phyloP scores from a whole-genome alignment of 2,113 vertebrate species.

The Ancistrus triradiatus region DNA sequence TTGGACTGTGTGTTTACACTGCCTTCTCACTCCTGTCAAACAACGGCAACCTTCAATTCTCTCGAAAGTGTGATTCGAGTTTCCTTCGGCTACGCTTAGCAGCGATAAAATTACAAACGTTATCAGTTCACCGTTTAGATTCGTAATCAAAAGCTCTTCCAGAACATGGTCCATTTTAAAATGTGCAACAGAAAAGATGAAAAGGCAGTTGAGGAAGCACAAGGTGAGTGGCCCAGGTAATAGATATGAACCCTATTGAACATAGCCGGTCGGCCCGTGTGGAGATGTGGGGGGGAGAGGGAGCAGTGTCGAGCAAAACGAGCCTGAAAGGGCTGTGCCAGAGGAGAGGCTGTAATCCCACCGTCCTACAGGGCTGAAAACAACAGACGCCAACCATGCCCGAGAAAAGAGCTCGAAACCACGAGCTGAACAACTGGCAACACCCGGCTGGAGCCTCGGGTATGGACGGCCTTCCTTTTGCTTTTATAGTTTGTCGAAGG shows the following conservation, averaged over 20 bases:
- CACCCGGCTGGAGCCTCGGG: not conserved
- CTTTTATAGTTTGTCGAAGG: too few species aligned
- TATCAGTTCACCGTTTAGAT: too few species aligned
- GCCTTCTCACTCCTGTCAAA: conserved; percentile 75
- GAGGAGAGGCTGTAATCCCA: conserved; percentile 78
- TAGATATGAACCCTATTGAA: conserved; percentile 84
- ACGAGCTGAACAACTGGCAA: conserved; percentile 1
- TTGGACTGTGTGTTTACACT: conserved; percentile 74
- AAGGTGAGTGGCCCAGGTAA: conserved; percentile 67
- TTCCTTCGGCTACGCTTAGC: too few species aligned
- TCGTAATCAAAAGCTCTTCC: too few species aligned
- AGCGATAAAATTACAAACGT: too few species aligned
- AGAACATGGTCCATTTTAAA: too few species aligned
- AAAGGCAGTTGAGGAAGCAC: conserved; percentile 68
- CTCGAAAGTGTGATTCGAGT: too few species aligned
- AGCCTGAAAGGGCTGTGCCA: conserved; percentile 61
- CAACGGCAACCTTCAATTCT: conserved; percentile 51
- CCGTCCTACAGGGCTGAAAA: conserved; percentile 75
- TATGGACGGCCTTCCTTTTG: too few species aligned
- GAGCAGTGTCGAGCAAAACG: conserved; percentile 9
- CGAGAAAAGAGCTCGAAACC: not conserved
- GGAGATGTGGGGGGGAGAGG: conserved; percentile 50
- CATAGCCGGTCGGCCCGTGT: conserved; percentile 64
- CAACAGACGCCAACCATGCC: conserved; percentile 55
- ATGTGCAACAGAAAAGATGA: conserved; percentile 75